Evolutionary conservation across 2,797 vertebrate species (phyloP).

Genomic region (Podargus strigoides): DNA sequence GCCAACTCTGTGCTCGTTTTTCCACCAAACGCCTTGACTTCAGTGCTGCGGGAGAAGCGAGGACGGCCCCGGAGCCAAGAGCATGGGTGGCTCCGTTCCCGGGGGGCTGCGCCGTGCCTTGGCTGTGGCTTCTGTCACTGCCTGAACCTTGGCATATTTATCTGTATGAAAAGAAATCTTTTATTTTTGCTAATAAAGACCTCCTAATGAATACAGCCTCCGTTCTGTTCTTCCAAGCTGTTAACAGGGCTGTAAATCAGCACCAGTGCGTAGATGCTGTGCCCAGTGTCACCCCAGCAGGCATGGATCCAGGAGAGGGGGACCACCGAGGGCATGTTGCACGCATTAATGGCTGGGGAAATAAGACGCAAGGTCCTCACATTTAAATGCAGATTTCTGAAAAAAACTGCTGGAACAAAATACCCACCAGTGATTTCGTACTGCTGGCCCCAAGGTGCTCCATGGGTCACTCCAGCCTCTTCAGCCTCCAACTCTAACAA

Average conservation of each 20-base stretch:
- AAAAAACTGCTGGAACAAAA: not conserved
- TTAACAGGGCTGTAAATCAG: not conserved
- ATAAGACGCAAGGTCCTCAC: accelerated
- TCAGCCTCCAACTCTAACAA: not conserved
- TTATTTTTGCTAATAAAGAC: conserved; percentile 48
- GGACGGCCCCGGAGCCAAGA: not conserved
- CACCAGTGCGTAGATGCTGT: accelerated
- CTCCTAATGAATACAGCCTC: not conserved
- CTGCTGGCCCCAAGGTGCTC: accelerated
- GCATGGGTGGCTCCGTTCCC: accelerated
- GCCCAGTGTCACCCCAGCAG: not conserved
- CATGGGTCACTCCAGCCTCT: not conserved
- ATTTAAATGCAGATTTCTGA: not conserved
- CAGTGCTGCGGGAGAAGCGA: accelerated
- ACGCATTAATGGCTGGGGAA: accelerated
- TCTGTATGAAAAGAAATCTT: not conserved
- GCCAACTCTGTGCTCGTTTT: not conserved
- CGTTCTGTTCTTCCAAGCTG: not conserved
- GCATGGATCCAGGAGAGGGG: accelerated
- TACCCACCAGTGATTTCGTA: accelerated
- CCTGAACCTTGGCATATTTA: not conserved
- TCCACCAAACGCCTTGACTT: not conserved
- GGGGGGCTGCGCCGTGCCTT: not conserved
- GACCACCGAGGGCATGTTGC: accelerated
- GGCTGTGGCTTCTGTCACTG: not conserved